Percentiles rank a stretch among this genome's conserved stretches.
Evolutionary conservation across 2,888 invertebrate species (phyloP).

Genomic region (Unio delphinus): DNA sequence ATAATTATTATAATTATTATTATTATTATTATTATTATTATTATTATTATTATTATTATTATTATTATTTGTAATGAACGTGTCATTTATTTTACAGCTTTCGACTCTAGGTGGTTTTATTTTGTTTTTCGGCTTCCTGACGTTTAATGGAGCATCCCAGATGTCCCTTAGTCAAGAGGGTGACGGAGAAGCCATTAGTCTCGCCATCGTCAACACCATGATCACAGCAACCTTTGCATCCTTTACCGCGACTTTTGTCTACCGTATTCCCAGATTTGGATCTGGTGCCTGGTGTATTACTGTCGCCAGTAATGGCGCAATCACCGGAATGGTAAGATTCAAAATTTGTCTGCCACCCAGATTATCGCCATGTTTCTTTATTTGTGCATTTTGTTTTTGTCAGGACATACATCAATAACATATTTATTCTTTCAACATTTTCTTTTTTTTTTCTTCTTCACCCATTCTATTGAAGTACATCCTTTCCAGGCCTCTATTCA

Average conservation of each 20-base stretch:
- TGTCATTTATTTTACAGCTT: constrained; percentile 63
- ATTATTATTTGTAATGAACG: too few species aligned
- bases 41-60: too few species aligned
- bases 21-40: too few species aligned
- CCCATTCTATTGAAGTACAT: too few species aligned
- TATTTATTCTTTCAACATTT: too few species aligned
- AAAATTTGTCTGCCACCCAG: neutral
- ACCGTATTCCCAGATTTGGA: constrained; percentile 40
- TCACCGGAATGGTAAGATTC: constrained; percentile 72
- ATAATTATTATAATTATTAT: too few species aligned
- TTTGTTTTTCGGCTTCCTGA: constrained; percentile 75
- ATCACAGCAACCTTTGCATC: constrained; percentile 73
- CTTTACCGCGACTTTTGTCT: constrained; percentile 68
- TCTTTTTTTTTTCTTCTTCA: too few species aligned
- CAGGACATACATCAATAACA: too few species aligned
- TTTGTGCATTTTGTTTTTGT: neutral
- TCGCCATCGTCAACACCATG: constrained; percentile 74
- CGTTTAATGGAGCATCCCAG: constrained; percentile 75
- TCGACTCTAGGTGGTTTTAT: constrained; percentile 75
- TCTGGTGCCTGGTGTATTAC: constrained; percentile 72
- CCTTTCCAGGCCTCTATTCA: too few species aligned
- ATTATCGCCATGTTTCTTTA: neutral
- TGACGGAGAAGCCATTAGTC: constrained; percentile 71
- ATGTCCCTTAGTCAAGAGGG: constrained; percentile 71
- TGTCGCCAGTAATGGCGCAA: constrained; percentile 73